Conservation (phyloP, 2,888 invertebrate genomes). For the Omphaloscelis lunosa region DNA sequence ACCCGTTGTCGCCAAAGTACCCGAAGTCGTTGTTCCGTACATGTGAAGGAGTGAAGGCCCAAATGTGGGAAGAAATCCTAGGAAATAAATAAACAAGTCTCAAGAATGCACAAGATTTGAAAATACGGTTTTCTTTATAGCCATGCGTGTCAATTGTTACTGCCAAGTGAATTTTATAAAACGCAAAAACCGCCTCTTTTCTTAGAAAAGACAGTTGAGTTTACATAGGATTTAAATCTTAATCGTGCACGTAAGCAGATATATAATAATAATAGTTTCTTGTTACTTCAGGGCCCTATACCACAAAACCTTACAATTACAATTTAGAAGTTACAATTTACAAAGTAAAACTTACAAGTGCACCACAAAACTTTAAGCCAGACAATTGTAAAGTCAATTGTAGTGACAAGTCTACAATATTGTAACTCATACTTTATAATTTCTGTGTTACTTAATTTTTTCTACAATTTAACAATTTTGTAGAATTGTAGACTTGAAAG, state of each 20-base stretch:
- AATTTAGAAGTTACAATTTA: background rate
- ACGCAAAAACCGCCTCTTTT: background rate
- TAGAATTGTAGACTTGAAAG: background rate
- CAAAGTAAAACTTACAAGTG: too few species aligned
- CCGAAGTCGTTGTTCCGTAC: conserved; percentile 89
- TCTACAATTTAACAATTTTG: background rate
- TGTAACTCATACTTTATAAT: background rate
- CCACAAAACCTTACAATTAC: background rate
- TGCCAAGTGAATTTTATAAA: background rate
- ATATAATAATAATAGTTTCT: background rate
- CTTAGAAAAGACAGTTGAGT: background rate
- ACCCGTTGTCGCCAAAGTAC: conserved; percentile 53
- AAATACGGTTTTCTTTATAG: background rate
- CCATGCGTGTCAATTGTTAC: background rate
- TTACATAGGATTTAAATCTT: background rate
- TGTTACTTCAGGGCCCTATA: background rate
- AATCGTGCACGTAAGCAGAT: background rate
- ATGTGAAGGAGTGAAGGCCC: conserved; percentile 96
- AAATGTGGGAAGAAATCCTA: conserved; percentile 94
- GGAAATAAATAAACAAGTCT: background rate
- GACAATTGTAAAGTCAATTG: background rate
- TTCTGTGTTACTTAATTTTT: background rate
- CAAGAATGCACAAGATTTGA: background rate
- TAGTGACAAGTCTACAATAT: background rate
- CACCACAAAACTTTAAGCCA: background rate